Percentiles rank a stretch among this genome's conserved stretches.
Conservation (phyloP, 2,797 vertebrate genomes). For the Ciconia nigra region DNA sequence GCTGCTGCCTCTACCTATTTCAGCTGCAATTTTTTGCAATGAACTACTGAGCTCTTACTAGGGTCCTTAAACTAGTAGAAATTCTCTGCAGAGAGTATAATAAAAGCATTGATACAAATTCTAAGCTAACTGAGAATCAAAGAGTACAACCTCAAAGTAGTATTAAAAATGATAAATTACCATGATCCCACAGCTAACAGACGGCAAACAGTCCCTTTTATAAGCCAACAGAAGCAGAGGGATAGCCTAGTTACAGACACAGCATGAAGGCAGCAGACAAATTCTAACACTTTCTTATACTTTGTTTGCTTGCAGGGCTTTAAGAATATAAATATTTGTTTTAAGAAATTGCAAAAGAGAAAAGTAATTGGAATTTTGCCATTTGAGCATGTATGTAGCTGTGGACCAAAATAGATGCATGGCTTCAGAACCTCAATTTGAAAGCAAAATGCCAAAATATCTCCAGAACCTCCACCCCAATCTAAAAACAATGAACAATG, state of each 20-base stretch:
- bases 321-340: not conserved
- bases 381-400: not conserved
- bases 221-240: not conserved
- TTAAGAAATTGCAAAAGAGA: not conserved
- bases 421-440: not conserved
- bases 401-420: rapidly evolving
- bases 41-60: not conserved
- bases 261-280: not conserved
- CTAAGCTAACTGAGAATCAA: not conserved
- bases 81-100: not conserved
- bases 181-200: not conserved
- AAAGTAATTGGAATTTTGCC: not conserved
- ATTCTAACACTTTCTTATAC: not conserved
- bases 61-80: not conserved
- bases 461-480: not conserved
- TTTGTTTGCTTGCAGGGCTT: not conserved
- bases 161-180: not conserved
- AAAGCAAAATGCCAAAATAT: not conserved
- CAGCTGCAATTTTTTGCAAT: not conserved
- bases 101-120: not conserved
- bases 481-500: not conserved
- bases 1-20: not conserved
- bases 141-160: not conserved
- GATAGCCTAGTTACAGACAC: not conserved
- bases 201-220: not conserved